These are phyloP conservation scores for Poeciliopsis prolifica DNA, from an alignment of 2,113 vertebrate species.

Conservation along the genomic window DNA sequence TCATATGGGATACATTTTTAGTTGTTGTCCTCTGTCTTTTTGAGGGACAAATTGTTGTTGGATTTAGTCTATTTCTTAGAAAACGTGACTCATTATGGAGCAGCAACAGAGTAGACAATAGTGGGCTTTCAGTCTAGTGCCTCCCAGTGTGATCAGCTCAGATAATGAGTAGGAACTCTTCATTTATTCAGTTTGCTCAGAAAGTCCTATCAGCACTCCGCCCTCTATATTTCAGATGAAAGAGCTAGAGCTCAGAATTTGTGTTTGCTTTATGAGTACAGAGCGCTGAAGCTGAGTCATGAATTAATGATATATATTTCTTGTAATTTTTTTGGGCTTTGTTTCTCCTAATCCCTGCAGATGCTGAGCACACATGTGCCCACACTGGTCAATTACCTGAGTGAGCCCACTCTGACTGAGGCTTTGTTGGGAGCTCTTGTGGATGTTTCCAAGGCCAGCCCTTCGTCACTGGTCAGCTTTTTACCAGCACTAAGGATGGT, in stretches of 20 bases:
- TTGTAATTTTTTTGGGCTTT: slow-evolving; percentile 4
- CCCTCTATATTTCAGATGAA: background rate
- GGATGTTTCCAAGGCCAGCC: slow-evolving; percentile 86
- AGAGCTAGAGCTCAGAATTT: background rate
- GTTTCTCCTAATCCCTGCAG: slow-evolving; percentile 67
- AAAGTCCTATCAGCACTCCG: slow-evolving; percentile 15
- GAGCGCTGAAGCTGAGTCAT: background rate
- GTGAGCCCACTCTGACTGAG: slow-evolving; percentile 82
- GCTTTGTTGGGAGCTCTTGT: slow-evolving; percentile 81
- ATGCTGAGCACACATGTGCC: slow-evolving; percentile 86
- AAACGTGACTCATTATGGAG: slow-evolving; percentile 32
- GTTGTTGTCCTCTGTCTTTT: background rate
- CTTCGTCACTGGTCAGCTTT: slow-evolving; percentile 80
- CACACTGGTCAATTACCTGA: slow-evolving; percentile 78
- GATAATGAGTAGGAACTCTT: slow-evolving; percentile 47
- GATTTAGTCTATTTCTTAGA: slow-evolving; percentile 19
- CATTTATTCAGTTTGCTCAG: slow-evolving; percentile 23
- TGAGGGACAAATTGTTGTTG: background rate
- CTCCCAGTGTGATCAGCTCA: slow-evolving; percentile 10
- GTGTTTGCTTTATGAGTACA: background rate
- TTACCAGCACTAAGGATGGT: slow-evolving; percentile 82
- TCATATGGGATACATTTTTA: background rate
- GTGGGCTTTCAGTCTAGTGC: slow-evolving; percentile 20
- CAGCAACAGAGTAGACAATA: slow-evolving; percentile 9
- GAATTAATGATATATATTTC: background rate